Evolutionary conservation across 1,140 invertebrate species (phyloP).

Genomic region (Macrotrachela quadricornifera): DNA sequence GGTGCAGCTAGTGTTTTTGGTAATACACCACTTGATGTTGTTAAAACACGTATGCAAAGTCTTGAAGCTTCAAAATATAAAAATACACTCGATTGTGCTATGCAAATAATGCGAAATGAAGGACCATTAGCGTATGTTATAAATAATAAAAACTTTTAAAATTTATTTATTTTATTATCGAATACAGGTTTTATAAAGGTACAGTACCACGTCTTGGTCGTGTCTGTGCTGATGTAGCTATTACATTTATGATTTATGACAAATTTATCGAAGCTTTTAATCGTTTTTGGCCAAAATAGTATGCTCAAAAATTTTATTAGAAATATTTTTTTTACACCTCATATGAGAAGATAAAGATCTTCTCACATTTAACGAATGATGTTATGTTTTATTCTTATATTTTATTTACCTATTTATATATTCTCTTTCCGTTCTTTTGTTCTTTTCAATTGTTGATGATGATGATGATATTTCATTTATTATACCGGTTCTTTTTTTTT

Average conservation of each 20-base stretch:
- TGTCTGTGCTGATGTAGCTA: slow-evolving; percentile 94
- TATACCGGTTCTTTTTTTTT: too few species aligned
- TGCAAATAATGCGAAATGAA: slow-evolving; percentile 74
- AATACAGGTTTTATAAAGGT: slow-evolving; percentile 87
- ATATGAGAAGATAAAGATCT: too few species aligned
- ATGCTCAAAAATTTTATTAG: too few species aligned
- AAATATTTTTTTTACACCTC: too few species aligned
- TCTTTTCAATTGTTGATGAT: too few species aligned
- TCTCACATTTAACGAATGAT: too few species aligned
- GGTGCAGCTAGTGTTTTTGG: slow-evolving; percentile 87
- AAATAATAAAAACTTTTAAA: not conserved
- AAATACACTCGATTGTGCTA: slow-evolving; percentile 69
- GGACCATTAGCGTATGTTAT: slow-evolving; percentile 55
- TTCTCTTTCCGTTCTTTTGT: too few species aligned
- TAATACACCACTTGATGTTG: slow-evolving; percentile 88
- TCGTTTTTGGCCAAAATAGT: slow-evolving; percentile 43
- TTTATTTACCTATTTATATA: too few species aligned
- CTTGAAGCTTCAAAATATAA: slow-evolving; percentile 86
- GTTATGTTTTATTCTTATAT: too few species aligned
- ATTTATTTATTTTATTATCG: not conserved
- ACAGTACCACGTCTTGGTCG: slow-evolving; percentile 78
- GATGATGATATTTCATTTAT: too few species aligned
- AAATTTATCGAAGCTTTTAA: slow-evolving; percentile 72
- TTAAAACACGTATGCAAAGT: slow-evolving; percentile 96
- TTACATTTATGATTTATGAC: slow-evolving; percentile 75